Conservation (phyloP, 2,113 vertebrate genomes). For the Sardina pilchardus region DNA sequence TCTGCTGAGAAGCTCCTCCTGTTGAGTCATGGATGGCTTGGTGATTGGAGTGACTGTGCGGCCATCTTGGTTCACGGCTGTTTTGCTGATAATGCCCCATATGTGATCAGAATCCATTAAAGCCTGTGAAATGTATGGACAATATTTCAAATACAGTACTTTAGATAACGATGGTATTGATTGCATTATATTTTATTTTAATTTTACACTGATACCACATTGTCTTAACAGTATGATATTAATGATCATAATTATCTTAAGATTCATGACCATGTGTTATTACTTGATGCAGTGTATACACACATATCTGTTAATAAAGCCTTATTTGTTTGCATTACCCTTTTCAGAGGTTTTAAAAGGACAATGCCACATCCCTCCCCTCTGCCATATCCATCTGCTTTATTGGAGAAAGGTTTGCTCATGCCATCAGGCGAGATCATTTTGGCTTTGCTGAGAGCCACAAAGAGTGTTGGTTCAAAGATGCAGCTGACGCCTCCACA, state of each 20-base stretch:
- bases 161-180: too few relatives aligned
- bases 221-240: too few relatives aligned
- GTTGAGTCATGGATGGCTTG: constrained; percentile 77
- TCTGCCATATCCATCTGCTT: constrained; percentile 82
- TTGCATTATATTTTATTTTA: too few relatives aligned
- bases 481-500: constrained; percentile 84
- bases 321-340: too few relatives aligned
- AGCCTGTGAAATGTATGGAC: neutral
- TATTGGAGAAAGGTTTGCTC: constrained; percentile 81
- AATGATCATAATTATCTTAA: too few relatives aligned
- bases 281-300: too few relatives aligned
- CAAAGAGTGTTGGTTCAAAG: constrained; percentile 75
- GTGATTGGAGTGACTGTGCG: constrained; percentile 76
- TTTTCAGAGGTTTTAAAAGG: constrained; percentile 78
- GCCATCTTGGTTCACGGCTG: constrained; percentile 82
- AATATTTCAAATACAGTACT: too few relatives aligned
- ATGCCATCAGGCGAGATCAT: constrained; percentile 83
- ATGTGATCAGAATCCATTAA: constrained; percentile 73
- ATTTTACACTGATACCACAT: too few relatives aligned
- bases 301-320: too few relatives aligned
- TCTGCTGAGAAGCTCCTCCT: constrained; percentile 76
- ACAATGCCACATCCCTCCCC: constrained; percentile 85
- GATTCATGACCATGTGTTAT: too few relatives aligned
- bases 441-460: constrained; percentile 83
- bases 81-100: constrained; percentile 80